Base-by-base conservation (phyloP, 37 sponge, comb jelly and placozoan species). In the Ianthella basta region DNA sequence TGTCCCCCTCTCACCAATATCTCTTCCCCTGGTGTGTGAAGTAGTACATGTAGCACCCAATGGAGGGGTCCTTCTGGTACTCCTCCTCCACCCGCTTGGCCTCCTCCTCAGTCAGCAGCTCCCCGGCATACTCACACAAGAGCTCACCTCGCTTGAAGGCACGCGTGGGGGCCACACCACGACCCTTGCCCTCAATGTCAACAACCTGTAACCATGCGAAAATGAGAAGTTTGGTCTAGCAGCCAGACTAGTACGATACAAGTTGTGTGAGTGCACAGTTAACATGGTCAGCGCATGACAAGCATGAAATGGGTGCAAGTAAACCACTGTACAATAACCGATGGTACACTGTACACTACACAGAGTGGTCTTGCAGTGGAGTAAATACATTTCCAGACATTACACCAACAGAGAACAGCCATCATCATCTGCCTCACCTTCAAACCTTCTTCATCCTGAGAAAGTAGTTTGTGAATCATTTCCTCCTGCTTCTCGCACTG, bases 1-100 rank as follows among this genome's bases (percentile, higher is more conserved):
- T n/a, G n/a, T 44, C 6, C 50, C 50, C 50, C 34, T 23, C 94
- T 83, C 40, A 88, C 91, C 93, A 95, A 27, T 83, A 56, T 34
- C 83, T 95, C 59, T 75, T 86, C 19, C 75, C 81, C 36, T 94
- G 89, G 87, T 84, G 74, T 39, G 37, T 59, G 72, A 96, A 98
- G 77, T 94, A 98, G 87, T 98, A 98, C 99, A 98, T 98, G 86
- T 98, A 98, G 86, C 96, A 93, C 27, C 99, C 99, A 35, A 91
- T 85, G 35, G 23, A 24, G 25, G 80, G 6, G 70, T 96, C 87
- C 25, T 85, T 81, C 32, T 15, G 56, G 82, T 98, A 98, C 36
- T 86, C 83, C 73, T 24, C 83, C 66, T 98, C 99, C 56, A 88
- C 86, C 54, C 54, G 13, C 34, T 78, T 88, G 4, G 97, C 99